These are phyloP conservation scores for Coleophora flavipennella DNA, from an alignment of 2,888 invertebrate genomes.

Conservation along the genomic window DNA sequence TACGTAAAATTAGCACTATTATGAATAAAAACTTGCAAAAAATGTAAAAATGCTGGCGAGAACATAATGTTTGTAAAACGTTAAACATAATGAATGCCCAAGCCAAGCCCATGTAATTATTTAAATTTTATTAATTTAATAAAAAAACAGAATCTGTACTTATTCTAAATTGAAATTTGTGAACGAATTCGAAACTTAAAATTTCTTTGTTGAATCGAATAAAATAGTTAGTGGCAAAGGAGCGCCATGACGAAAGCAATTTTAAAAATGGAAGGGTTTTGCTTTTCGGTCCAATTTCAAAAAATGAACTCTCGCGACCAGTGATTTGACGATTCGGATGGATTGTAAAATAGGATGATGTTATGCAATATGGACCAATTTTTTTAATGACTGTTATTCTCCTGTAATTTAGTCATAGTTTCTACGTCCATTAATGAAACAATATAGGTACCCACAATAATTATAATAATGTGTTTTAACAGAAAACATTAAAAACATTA, in stretches of 20 bases:
- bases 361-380: conserved; percentile 43
- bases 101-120: conserved; percentile 9
- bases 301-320: conserved; percentile 61
- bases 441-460: background rate
- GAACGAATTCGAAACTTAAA: conserved; percentile 28
- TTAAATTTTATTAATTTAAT: too few species aligned
- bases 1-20: too few species aligned
- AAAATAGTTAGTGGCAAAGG: conserved; percentile 52
- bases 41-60: too few species aligned
- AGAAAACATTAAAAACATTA: too few species aligned
- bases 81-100: too few species aligned
- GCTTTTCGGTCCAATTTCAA: conserved; percentile 64
- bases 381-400: background rate
- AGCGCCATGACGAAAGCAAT: conserved; percentile 66
- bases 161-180: conserved; percentile 30
- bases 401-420: too few species aligned
- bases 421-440: background rate
- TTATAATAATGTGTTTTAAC: too few species aligned
- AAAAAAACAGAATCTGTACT: conserved; percentile 16
- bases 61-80: too few species aligned
- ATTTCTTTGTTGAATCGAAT: conserved; percentile 33
- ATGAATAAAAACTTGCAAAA: too few species aligned
- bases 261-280: conserved; percentile 67
- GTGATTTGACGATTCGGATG: conserved; percentile 64
- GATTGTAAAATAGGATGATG: conserved; percentile 51